Evolutionary conservation across 2,797 vertebrate species (phyloP).

Genomic region (Serranus cabrilla): DNA sequence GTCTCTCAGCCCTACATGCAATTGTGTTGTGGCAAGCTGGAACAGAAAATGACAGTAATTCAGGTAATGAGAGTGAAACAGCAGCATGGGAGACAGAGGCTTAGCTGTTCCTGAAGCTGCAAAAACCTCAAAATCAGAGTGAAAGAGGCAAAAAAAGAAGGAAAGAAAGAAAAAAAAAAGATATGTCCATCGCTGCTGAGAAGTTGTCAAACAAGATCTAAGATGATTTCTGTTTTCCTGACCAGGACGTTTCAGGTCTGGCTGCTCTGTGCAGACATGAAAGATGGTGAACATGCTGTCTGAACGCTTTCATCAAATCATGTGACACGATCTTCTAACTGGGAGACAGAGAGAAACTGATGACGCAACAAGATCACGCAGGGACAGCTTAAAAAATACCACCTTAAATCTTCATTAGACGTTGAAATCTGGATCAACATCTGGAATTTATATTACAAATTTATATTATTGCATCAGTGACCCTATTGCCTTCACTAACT

Average conservation of each 20-base stretch:
- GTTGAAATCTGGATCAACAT: too few relatives aligned
- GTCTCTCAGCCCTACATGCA: conserved; percentile 21
- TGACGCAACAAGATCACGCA: conserved; percentile 9
- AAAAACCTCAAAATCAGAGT: conserved; percentile 8
- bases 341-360: conserved; percentile 20
- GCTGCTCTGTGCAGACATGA: conserved; percentile 43
- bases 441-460: too few relatives aligned
- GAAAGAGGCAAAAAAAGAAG: not conserved
- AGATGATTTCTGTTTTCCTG: conserved; percentile 55
- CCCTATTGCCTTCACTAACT: too few relatives aligned
- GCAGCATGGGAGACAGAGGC: conserved; percentile 23
- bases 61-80: conserved; percentile 46
- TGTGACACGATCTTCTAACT: conserved; percentile 23
- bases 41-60: conserved; percentile 62
- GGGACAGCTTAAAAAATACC: not conserved
- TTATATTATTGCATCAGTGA: too few relatives aligned
- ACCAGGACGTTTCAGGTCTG: conserved; percentile 43
- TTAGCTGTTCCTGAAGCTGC: conserved; percentile 21
- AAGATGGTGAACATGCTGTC: conserved; percentile 55
- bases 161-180: not conserved
- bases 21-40: conserved; percentile 32
- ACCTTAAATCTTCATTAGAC: too few relatives aligned
- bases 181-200: conserved; percentile 20
- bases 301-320: conserved; percentile 48
- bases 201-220: conserved; percentile 45